A percentile compares a stretch with the other conserved stretches of the same genome.
These are phyloP conservation scores for Strigamia crassipes DNA, from an alignment of 2,888 invertebrate genomes.

Conservation along the genomic window DNA sequence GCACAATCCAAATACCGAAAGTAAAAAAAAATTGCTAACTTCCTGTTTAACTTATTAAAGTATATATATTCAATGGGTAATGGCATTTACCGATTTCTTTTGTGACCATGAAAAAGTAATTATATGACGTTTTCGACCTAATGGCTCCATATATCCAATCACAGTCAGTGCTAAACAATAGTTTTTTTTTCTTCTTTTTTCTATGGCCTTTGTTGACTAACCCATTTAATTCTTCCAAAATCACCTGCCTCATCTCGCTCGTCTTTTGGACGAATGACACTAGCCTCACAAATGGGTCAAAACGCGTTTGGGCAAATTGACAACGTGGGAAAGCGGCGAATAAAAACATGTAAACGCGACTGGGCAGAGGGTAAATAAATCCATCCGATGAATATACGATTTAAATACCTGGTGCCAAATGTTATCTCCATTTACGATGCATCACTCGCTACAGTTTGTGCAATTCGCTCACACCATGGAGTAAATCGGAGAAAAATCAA, in stretches of 20 bases:
- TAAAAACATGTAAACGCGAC: background rate
- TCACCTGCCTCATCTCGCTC: background rate
- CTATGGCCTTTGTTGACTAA: slow-evolving; percentile 6
- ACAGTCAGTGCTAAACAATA: background rate
- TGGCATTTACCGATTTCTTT: slow-evolving; percentile 14
- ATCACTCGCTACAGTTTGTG: background rate
- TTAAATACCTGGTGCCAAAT: slow-evolving; percentile 13
- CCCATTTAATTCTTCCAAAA: background rate
- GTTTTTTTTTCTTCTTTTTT: background rate
- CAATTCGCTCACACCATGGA: background rate
- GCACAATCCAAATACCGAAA: background rate
- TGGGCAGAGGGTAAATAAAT: background rate
- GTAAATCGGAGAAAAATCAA: background rate
- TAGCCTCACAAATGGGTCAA: slow-evolving; percentile 1
- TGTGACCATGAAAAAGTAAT: slow-evolving; percentile 6
- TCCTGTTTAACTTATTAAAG: slow-evolving; percentile 6
- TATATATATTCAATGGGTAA: background rate
- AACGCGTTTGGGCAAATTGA: background rate
- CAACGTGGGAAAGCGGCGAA: background rate
- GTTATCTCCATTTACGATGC: background rate
- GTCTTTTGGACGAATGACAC: background rate
- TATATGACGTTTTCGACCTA: background rate
- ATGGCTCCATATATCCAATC: background rate
- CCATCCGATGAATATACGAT: slow-evolving; percentile 10
- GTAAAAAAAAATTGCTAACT: background rate